Evolutionary conservation across 2,797 vertebrate species (phyloP).

Genomic region (Brotula barbata): DNA sequence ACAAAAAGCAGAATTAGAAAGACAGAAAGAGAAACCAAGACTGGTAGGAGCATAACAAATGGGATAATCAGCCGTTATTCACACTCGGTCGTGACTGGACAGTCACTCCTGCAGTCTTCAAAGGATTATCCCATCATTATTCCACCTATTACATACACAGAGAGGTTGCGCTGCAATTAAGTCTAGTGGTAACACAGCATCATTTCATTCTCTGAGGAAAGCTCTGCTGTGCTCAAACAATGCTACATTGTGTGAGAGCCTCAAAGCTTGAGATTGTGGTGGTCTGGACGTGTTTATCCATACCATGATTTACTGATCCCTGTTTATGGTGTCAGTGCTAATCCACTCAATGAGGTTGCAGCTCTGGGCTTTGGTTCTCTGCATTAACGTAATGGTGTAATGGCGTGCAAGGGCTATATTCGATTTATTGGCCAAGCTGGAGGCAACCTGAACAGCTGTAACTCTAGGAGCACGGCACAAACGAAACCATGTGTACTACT

Average conservation of each 20-base stretch:
- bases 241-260: not conserved
- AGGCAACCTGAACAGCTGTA: constrained; percentile 7
- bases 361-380: constrained; percentile 1
- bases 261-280: not conserved
- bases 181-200: constrained; percentile 11
- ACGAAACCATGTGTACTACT: constrained; percentile 8
- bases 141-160: too few species aligned
- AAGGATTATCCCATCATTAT: too few species aligned
- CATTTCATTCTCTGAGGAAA: constrained; percentile 8
- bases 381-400: constrained; percentile 7
- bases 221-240: not conserved
- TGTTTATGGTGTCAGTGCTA: not conserved
- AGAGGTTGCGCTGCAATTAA: too few species aligned
- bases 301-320: constrained; percentile 2
- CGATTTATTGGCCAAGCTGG: not conserved
- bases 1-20: not conserved
- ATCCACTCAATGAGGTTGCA: constrained; percentile 1
- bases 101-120: not conserved
- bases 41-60: too few species aligned
- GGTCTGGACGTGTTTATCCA: constrained; percentile 12
- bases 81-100: not conserved
- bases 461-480: constrained; percentile 12
- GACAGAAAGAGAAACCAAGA: too few species aligned
- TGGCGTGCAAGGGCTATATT: too few species aligned
- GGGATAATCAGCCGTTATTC: too few species aligned